These are phyloP conservation scores for Loripinus fragilis DNA, from an alignment of 2,888 invertebrate species.

Conservation along the genomic window DNA sequence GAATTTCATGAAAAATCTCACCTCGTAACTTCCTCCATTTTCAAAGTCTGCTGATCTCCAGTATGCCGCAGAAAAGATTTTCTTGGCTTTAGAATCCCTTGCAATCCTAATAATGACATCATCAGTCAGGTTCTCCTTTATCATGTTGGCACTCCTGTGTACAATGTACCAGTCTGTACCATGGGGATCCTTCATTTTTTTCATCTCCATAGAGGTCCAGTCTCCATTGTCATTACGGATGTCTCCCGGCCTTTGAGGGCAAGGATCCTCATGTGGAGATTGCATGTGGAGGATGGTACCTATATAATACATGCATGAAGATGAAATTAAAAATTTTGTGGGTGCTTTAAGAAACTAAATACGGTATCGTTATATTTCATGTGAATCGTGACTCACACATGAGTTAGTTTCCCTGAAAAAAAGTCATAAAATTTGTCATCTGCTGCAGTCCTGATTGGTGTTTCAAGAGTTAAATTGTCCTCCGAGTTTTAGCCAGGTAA, in stretches of 20 bases:
- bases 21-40: constrained; percentile 61
- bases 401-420: no score
- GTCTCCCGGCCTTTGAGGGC: constrained; percentile 31
- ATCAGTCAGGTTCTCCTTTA: constrained; percentile 37
- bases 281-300: constrained; percentile 45
- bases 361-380: no score
- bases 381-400: no score
- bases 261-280: constrained; percentile 22
- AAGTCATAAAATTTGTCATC: no score
- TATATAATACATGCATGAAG: no score
- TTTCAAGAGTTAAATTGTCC: no score
- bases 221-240: constrained; percentile 26
- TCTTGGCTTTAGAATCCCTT: constrained; percentile 49
- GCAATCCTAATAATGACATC: constrained; percentile 51
- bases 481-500: no score
- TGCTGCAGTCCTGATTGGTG: no score
- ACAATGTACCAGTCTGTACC: constrained; percentile 55
- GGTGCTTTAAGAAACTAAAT: no score
- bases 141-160: constrained; percentile 47
- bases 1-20: no score
- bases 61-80: constrained; percentile 55
- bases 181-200: constrained; percentile 53
- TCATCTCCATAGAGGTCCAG: constrained; percentile 47
- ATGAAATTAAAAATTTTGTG: no score
- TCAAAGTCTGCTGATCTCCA: constrained; percentile 52